phyloP scores from a whole-genome alignment of 2,113 vertebrate genomes.

The Gobius niger region DNA sequence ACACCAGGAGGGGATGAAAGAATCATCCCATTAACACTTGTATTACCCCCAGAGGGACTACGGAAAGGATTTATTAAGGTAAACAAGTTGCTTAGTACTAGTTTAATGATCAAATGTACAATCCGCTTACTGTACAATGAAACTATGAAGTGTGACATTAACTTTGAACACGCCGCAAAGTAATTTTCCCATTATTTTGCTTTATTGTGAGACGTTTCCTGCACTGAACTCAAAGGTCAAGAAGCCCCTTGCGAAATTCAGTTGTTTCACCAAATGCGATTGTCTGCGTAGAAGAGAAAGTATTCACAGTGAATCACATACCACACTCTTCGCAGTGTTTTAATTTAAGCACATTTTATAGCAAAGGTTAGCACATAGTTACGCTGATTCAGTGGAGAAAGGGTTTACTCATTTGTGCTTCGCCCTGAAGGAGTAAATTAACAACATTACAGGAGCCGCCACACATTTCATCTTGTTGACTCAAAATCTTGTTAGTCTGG shows the following conservation, averaged over 20 bases:
- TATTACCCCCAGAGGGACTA: too few relatives aligned
- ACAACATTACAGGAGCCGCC: background rate
- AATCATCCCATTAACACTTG: too few relatives aligned
- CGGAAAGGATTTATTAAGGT: too few relatives aligned
- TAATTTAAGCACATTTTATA: background rate
- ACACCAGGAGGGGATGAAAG: too few relatives aligned
- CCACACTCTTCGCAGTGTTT: background rate
- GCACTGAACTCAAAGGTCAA: too few relatives aligned
- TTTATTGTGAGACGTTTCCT: too few relatives aligned
- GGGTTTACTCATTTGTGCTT: background rate
- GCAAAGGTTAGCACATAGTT: background rate
- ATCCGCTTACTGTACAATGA: too few relatives aligned
- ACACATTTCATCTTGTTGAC: background rate
- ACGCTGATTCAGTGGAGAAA: constrained; percentile 1
- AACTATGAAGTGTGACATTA: too few relatives aligned
- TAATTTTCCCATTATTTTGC: too few relatives aligned
- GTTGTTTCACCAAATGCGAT: background rate
- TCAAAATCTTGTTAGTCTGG: background rate
- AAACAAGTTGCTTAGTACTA: too few relatives aligned
- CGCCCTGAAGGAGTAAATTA: background rate
- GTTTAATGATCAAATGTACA: too few relatives aligned
- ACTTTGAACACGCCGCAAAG: too few relatives aligned
- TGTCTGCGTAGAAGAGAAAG: background rate
- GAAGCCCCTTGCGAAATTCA: background rate
- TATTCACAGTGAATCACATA: background rate